Conservation (phyloP, 2,888 invertebrate species). For the Hypercompe scribonia region DNA sequence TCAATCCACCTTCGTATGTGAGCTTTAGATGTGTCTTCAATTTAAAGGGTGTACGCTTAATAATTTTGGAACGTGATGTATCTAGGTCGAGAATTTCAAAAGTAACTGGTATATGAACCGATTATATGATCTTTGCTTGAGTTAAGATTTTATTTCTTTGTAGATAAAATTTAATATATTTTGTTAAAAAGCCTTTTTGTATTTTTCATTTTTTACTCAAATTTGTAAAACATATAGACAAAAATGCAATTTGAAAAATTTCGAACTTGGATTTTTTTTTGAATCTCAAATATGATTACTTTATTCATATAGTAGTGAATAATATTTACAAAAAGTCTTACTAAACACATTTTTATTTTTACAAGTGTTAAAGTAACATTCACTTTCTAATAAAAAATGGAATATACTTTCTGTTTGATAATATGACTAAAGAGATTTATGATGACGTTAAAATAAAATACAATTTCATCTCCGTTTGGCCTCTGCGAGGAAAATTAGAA, state of each 20-base stretch:
- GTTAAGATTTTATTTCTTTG: background rate
- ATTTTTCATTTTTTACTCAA: background rate
- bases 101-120: conserved; percentile 17
- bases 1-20: conserved; percentile 81
- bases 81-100: conserved; percentile 43
- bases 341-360: conserved; percentile 52
- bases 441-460: conserved; percentile 81
- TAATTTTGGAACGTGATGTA: conserved; percentile 61
- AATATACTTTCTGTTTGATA: conserved; percentile 74
- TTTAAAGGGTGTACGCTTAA: conserved; percentile 71
- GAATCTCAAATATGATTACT: background rate
- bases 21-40: conserved; percentile 78
- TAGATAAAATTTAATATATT: background rate
- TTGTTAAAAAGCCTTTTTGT: background rate
- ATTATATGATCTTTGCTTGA: background rate
- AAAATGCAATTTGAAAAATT: no score
- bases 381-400: conserved; percentile 61
- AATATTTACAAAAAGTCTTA: background rate
- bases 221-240: no score
- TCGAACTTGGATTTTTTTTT: no score
- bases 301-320: no score
- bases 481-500: conserved; percentile 73
- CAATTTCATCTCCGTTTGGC: conserved; percentile 75
- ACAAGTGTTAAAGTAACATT: conserved; percentile 70
- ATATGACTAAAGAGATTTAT: conserved; percentile 76